Base-by-base conservation (phyloP, 2,888 invertebrate species). In the Hanleya hanleyi region DNA sequence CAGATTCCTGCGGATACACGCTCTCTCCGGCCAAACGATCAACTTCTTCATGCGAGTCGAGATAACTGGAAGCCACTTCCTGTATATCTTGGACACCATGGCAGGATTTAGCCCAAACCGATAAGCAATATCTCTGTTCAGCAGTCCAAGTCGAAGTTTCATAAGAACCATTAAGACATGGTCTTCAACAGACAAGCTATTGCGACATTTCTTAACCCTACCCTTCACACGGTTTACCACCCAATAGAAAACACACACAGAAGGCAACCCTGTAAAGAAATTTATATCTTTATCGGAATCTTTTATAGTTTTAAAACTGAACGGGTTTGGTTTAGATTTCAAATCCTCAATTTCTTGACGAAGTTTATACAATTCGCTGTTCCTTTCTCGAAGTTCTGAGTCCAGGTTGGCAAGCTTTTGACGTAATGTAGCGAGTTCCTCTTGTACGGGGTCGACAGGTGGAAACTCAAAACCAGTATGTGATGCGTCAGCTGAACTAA, bases 61-160 rank as follows among this genome's bases (percentile, higher is more conserved):
- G n/a, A 41, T 41, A 41, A 74, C 74, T 26, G 73, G 67, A 3
- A 77, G 36, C 74, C 76, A 72, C 1, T 70, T 37, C 26, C 73
- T 57, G 61, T 73, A 74, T 12, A 74, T 70, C 22, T 72, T 57
- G 12, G 70, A 71, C 57, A 65, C 70, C 12, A 78, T 29, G n/a
- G 69, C 26, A 33, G 69, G 72, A 29, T 73, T 74, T 29, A 72
- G 71, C 33, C 67, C 37, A 67, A 78, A 78, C 5, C 76, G 41
- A 32, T 69, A 70, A 1, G 71, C 77, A 7, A 76, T 37, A 38
- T 76, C 77, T 41, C n/a, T 41, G n/a, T 41, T 41, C n/a, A 41
- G 47, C 12, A 41, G 47, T 41, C 47, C 47, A 41, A 41, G 47
- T 12, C 47, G 47, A 15, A 41, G 47, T 41, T 41, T 41, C 47